Evolutionary conservation across 2,888 invertebrate species (phyloP), one percentile per base, ranked within the genome.

Genomic region (Arenicola marina): DNA sequence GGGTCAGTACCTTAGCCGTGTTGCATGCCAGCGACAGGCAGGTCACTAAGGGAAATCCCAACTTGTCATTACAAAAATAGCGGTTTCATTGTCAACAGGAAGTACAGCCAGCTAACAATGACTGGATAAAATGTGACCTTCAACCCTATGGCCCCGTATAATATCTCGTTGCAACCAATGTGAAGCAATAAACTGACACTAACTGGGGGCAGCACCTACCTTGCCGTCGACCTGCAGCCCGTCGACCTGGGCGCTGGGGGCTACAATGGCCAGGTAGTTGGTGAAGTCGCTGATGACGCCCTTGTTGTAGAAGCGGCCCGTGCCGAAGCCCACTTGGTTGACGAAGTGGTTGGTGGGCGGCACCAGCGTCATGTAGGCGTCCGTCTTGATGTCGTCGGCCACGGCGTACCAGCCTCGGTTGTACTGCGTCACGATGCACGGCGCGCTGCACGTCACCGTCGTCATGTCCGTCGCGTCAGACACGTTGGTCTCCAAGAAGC

Each of bases 401-500:
- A 18, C 34, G 24, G 28, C n/a, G 31, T 31, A n/a, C 34, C 33
- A 29, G 29, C 32, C 28, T 18, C 56, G 46, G 21, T 51, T 58
- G 34, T 62, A 58, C 31, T 58, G 48, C 48, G 44, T 34, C 18
- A 62, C 62, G 21, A 58, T 15, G 51, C 56, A 56, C 21, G 46
- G 45, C 24, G 31, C 18, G 18, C n/a, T 29, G 29, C 68, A 68
- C 1, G 54, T 56, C 0, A 60, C 63, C 4, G 58, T 45, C 21
- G 59, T 60, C 18, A 54, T 56, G 28, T 59, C 38, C 24, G 65
- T 53, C 32, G 61, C 57, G 62, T 75, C 67, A 51, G 66, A 44
- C 28, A 62, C 31, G 54, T 67, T 53, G 46, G 78, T 73, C n/a
- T 68, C 65, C 38, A 72, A 31, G 51, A 51, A 58, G 3, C 34